Evolutionary conservation across 35 echinoderm and acorn worm genomes (phyloP), one percentile per base, ranked within the genome.

Genomic region (Apostichopus parvimensis): DNA sequence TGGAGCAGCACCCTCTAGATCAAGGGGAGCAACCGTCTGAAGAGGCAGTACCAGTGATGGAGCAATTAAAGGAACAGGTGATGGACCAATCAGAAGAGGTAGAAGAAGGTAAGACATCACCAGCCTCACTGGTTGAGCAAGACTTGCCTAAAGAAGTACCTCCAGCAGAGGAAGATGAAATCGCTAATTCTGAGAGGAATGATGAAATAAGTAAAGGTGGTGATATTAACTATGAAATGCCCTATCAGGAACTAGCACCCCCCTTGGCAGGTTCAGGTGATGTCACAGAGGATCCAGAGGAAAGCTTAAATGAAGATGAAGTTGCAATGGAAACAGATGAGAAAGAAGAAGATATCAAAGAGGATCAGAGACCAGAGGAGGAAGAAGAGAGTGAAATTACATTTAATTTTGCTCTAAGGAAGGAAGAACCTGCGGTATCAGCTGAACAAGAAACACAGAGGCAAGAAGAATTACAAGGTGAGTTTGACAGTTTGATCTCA

Each of bases 321-420:
- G 28, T 80, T 80, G 78, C 10, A 13, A 80, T 53, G 53, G 78
- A 80, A 20, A 9, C 71, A n/a, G 81, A 18, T 57, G 81, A 56
- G 10, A 59, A 58, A 53, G 81, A 84, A 9, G n/a, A 57, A 57
- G 81, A n/a, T 84, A 6, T n/a, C 21, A 9, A 88, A 24, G 60
- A 88, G 28, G 61, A 86, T 13, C 13, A 55, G 78, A 6, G 52
- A 80, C 18, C 9, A 10, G 80, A 83, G 80, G 83, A 72, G 28
- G 45, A 62, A 10, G 86, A 45, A 8, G 62, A 72, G 8, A 52
- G 26, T 62, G 85, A 87, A 20, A 71, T 87, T 52, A 87, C 85
- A 20, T 87, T 87, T 25, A 87, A 87, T 59, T 87, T 87, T 68
- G 54, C 24, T 87, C 56, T 66, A 17, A 57, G 85, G 11, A 25